Conservation (phyloP, 2,888 invertebrate species). For the Cantharis rufa region DNA sequence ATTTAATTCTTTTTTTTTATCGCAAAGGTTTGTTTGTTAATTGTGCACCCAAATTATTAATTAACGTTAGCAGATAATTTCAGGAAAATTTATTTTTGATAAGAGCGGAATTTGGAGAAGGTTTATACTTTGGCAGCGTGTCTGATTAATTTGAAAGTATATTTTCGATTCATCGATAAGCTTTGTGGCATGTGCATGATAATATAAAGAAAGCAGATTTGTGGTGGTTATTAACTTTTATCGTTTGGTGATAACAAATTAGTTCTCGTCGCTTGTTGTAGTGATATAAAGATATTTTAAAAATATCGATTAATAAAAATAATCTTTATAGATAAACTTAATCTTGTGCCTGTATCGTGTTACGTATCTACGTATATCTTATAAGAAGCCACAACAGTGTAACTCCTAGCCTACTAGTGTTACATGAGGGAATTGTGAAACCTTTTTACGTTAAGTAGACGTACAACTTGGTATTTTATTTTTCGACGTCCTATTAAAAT, state of each 20-base stretch:
- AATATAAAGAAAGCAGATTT: neutral
- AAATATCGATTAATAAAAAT: neutral
- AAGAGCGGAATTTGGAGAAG: neutral
- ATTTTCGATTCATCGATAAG: neutral
- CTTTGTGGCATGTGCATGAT: neutral
- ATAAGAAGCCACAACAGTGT: constrained; percentile 26
- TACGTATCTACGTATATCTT: constrained; percentile 12
- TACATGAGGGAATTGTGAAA: constrained; percentile 23
- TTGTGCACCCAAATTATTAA: neutral
- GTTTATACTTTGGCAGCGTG: neutral
- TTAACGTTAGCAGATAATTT: neutral
- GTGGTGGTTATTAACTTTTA: neutral
- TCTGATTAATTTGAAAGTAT: neutral
- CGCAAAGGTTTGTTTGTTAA: neutral
- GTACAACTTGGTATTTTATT: neutral
- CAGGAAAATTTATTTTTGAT: neutral
- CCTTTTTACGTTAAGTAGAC: constrained; percentile 15
- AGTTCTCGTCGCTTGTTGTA: neutral
- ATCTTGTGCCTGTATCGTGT: constrained; percentile 8
- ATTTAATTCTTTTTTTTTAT: neutral
- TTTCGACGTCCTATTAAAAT: neutral
- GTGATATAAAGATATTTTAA: neutral
- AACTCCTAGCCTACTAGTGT: constrained; percentile 16
- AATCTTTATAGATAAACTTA: neutral
- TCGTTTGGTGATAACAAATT: neutral